Base-by-base conservation (phyloP, 2,113 vertebrate genomes). In the Otus sunia region DNA sequence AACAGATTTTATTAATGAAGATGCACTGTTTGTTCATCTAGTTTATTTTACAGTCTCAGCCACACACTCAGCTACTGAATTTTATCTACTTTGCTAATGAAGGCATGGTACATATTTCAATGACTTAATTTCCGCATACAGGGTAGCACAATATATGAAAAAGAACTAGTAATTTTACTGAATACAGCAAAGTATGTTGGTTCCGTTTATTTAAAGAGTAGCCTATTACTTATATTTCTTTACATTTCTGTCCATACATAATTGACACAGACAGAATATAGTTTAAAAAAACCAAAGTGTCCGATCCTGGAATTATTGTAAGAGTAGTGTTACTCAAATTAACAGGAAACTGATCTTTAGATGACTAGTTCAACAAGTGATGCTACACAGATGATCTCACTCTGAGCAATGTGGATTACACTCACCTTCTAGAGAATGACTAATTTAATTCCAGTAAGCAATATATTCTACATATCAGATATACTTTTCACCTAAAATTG, bases 1-100 rank as follows among this genome's bases (percentile, higher is more conserved):
- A 94, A 97, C 50, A 96, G 97, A 93, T 95, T 97, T 97, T 97
- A 97, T 98, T 96, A 98, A 97, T 94, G 97, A 96, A 97, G 96
- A 97, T 43, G 75, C 47, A 90, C 53, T 91, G 94, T 97, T 96
- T 97, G 92, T 91, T 94, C 96, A 56, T 64, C 86, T 83, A 73
- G 74, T 84, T 96, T 97, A 95, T 97, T 96, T 93, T 96, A 86
- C 76, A 94, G 60, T 30, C 78, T 95, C 96, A 97, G 87, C 88
- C 95, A 94, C 21, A 77, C 21, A 72, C 87, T 96, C 97, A 90
- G 94, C 88, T 93, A 94, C 79, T 96, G 93, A 86, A 91, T 93
- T 96, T 90, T 85, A 93, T 92, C 75, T 84, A 37, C 37, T 95
- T 94, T 88, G 62, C 63, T 95, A 86, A 93, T 80, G 80, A 94